Evolutionary conservation across 2,888 invertebrate species (phyloP), one percentile per base, ranked within the genome.

Genomic region (Dicranocentrus wangi): DNA sequence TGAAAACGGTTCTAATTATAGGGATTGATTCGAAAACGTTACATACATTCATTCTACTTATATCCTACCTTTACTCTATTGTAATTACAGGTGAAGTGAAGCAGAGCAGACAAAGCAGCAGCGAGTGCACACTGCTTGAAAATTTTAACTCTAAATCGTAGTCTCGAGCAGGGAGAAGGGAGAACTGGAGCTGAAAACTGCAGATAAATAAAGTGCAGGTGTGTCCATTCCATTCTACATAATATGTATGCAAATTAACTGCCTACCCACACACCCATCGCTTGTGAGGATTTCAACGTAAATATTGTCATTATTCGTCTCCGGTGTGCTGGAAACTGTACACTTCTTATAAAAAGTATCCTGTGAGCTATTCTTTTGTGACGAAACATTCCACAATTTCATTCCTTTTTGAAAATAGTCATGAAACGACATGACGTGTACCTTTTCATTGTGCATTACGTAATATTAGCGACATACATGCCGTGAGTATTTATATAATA

Each of bases 1-100:
- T 65, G 47, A 66, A 66, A 61, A 60, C 60, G 47, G 58, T 47
- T 60, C 69, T 60, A 60, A 61, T 69, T 69, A 55, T 69, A 55
- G 55, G 66, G 23, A 66, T 51, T 17, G 51, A 51, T 19, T 51
- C 3, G 2, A 43, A n/a, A 43, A 51, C 51, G 19, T 7, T n/a
- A 17, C 19, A 19, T 51, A 19, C n/a, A 51, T 17, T 17, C 5
- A 47, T 47, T 47, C 17, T 47, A 8, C 8, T 39, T 39, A 47
- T 47, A 47, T 47, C 5, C 15, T n/a, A 15, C 8, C 53, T 21
- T 53, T 21, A 19, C 53, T 53, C 21, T 53, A 17, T 39, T 51
- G 25, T 58, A 58, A 58, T 58, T 58, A 19, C 58, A 58, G 58
- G 58, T 58, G 58, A 58, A 58, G 21, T 25, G 25, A 58, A 51